phyloP scores from a whole-genome alignment of 2,113 vertebrate genomes.

The Himantopus leucocephalus region DNA sequence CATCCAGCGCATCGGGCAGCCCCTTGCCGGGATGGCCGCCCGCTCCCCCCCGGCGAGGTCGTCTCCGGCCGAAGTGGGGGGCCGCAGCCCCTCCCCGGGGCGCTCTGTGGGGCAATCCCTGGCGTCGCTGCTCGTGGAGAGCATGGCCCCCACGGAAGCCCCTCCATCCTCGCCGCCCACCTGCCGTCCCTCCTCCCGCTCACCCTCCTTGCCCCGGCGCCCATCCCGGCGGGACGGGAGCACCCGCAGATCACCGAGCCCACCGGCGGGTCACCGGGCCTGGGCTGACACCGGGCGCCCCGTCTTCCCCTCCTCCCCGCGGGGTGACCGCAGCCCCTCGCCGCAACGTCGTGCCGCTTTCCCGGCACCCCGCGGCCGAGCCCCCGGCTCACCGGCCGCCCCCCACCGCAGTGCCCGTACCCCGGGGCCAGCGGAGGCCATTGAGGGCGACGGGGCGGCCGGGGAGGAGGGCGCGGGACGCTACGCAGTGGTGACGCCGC shows the following conservation, averaged over 20 bases:
- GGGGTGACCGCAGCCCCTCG: background rate
- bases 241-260: background rate
- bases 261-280: background rate
- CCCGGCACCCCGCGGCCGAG: background rate
- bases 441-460: background rate
- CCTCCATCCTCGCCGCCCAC: background rate
- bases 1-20: conserved; percentile 36
- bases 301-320: background rate
- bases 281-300: background rate
- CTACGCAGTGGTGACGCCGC: conserved; percentile 90
- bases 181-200: background rate
- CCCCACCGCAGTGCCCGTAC: background rate
- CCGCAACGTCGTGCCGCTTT: background rate
- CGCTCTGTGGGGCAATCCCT: background rate
- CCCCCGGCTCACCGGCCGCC: background rate
- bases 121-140: background rate
- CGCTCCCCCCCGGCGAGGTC: background rate
- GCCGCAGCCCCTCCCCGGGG: background rate
- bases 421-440: background rate
- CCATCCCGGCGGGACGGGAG: background rate
- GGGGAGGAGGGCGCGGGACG: conserved; percentile 71
- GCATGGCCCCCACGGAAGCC: background rate
- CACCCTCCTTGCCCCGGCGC: background rate
- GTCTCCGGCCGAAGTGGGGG: background rate
- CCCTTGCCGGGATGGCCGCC: background rate